Conservation (phyloP, 2,888 invertebrate species). For the Drosophila seclusa region DNA sequence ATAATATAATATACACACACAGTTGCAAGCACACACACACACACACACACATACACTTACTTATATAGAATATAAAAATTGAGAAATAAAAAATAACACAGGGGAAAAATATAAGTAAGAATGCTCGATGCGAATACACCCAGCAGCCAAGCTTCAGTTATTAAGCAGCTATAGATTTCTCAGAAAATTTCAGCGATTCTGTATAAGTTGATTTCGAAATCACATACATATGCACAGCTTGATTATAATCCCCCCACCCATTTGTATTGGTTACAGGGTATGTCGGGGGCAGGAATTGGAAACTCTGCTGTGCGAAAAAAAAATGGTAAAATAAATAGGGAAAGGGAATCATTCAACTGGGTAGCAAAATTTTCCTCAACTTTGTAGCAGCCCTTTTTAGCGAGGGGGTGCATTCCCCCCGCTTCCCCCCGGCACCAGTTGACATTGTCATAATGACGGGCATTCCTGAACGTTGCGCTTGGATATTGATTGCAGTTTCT, state of each 20-base stretch:
- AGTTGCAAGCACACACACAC: conserved; percentile 32
- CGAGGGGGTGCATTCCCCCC: neutral
- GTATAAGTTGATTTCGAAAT: neutral
- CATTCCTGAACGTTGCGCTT: conserved; percentile 62
- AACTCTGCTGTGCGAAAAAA: neutral
- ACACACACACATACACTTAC: conserved; percentile 33
- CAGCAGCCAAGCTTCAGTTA: neutral
- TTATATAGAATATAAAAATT: conserved; percentile 71
- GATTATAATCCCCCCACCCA: neutral
- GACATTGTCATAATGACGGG: conserved; percentile 70
- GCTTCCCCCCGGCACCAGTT: neutral
- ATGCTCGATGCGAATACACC: conserved; percentile 13
- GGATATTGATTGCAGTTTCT: conserved; percentile 60
- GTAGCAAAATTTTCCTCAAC: conserved; percentile 50
- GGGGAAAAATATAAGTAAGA: conserved; percentile 6
- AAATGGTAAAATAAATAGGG: neutral
- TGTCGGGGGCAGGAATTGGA: neutral
- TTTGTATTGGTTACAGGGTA: conserved; percentile 24
- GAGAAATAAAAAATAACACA: conserved; percentile 69
- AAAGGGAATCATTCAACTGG: conserved; percentile 1
- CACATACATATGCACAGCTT: neutral
- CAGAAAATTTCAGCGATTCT: neutral
- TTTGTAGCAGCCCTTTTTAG: conserved; percentile 62
- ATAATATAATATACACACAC: conserved; percentile 80
- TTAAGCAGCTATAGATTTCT: neutral